phyloP scores from a whole-genome alignment of 2,113 vertebrate species.

The Zapornia atra region DNA sequence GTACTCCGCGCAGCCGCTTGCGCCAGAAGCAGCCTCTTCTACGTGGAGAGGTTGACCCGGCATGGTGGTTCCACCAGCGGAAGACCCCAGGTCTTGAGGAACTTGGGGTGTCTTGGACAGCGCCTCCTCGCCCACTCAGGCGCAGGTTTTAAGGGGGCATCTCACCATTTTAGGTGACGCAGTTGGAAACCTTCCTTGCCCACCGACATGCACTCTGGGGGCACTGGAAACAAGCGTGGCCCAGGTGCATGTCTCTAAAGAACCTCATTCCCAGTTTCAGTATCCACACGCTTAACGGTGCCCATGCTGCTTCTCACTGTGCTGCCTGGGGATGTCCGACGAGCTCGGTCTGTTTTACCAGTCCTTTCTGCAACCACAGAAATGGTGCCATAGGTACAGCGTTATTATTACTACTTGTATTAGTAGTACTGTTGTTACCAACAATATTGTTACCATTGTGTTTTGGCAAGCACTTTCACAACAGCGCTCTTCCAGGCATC shows the following conservation, averaged over 20 bases:
- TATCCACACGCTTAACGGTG: fast-evolving
- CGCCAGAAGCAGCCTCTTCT: not conserved
- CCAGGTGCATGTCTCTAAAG: no score
- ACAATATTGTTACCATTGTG: not conserved
- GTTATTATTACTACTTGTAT: not conserved
- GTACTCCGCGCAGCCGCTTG: not conserved
- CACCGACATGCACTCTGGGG: fast-evolving
- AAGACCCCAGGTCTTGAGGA: not conserved
- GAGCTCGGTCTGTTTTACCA: not conserved
- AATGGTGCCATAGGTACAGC: not conserved
- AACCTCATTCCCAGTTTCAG: not conserved
- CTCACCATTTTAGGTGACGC: not conserved
- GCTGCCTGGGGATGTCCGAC: fast-evolving
- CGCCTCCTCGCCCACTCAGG: fast-evolving
- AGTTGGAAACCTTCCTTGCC: not conserved
- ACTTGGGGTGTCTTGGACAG: no score
- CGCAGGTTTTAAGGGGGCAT: not conserved
- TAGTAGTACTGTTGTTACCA: no score
- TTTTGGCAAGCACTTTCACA: not conserved
- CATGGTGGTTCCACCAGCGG: not conserved
- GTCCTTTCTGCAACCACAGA: not conserved
- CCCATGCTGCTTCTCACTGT: not conserved
- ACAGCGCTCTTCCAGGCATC: not conserved
- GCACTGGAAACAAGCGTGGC: fast-evolving
- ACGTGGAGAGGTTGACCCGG: not conserved